These are phyloP conservation scores for Mythimna impura DNA, from an alignment of 2,888 invertebrate species.

Conservation along the genomic window DNA sequence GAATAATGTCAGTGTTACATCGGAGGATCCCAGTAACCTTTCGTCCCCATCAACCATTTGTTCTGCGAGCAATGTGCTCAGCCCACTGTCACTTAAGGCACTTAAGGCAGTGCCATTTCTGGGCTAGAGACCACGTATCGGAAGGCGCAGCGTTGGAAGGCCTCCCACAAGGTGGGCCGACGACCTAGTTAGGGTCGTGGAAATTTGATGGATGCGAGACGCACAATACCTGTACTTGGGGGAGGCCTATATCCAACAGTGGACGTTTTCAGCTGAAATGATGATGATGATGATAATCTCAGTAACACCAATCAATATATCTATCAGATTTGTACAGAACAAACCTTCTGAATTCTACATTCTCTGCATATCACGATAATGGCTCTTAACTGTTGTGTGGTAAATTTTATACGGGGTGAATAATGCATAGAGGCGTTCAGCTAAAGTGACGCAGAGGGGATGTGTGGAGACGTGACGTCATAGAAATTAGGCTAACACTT, in stretches of 20 bases:
- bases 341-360: constrained; percentile 26
- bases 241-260: neutral
- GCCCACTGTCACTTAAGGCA: too few relatives aligned
- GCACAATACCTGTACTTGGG: too few relatives aligned
- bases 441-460: constrained; percentile 29
- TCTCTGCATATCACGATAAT: constrained; percentile 33
- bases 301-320: neutral
- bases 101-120: too few relatives aligned
- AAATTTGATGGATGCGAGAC: too few relatives aligned
- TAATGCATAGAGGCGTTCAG: constrained; percentile 52
- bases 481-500: constrained; percentile 45
- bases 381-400: constrained; percentile 51
- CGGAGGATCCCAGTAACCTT: too few relatives aligned
- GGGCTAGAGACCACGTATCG: too few relatives aligned
- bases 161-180: too few relatives aligned
- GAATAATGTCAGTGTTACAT: neutral
- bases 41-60: too few relatives aligned
- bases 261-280: too few relatives aligned
- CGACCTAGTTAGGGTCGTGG: too few relatives aligned
- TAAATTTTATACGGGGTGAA: constrained; percentile 53
- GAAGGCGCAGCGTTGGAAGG: too few relatives aligned
- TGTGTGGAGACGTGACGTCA: constrained; percentile 39
- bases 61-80: too few relatives aligned
- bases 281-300: neutral
- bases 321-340: neutral